These are phyloP conservation scores for Drosophila paramelanica DNA, from an alignment of 2,888 invertebrate genomes.

Conservation along the genomic window DNA sequence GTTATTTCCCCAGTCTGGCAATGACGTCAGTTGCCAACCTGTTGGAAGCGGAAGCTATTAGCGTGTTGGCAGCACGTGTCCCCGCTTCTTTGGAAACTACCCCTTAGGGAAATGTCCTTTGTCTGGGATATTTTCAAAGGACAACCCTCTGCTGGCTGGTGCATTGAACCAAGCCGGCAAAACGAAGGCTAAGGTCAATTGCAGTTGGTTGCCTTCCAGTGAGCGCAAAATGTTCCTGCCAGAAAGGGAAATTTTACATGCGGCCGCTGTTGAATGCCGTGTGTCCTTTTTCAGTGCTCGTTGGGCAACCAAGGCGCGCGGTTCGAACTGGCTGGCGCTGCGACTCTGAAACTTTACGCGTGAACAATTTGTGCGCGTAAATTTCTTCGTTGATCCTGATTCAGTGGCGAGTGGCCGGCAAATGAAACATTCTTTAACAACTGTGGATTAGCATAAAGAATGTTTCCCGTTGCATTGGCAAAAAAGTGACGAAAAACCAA, in stretches of 20 bases:
- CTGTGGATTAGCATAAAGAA: conserved; percentile 75
- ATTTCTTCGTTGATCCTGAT: conserved; percentile 40
- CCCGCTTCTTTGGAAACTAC: conserved; percentile 18
- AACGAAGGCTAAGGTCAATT: conserved; percentile 81
- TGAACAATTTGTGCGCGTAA: conserved; percentile 37
- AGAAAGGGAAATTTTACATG: conserved; percentile 45
- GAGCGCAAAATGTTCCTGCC: conserved; percentile 54
- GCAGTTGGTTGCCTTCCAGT: conserved; percentile 66
- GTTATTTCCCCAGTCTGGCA: conserved; percentile 31
- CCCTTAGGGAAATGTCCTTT: conserved; percentile 22
- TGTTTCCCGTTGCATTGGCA: conserved; percentile 39
- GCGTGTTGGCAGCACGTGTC: neutral
- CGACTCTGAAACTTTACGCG: neutral
- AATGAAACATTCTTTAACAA: conserved; percentile 67
- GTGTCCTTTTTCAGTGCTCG: conserved; percentile 52
- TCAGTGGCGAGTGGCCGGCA: conserved; percentile 21
- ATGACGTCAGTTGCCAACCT: conserved; percentile 73
- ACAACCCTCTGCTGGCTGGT: conserved; percentile 51
- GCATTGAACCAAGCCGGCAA: conserved; percentile 75
- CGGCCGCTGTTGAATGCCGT: conserved; percentile 45
- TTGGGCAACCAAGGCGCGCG: conserved; percentile 63
- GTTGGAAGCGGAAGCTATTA: conserved; percentile 45
- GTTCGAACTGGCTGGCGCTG: conserved; percentile 37
- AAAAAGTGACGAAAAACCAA: conserved; percentile 20
- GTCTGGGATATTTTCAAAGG: conserved; percentile 27